Base-by-base conservation (phyloP, 2,113 vertebrate species). In the Melanotaenia duboulayi region DNA sequence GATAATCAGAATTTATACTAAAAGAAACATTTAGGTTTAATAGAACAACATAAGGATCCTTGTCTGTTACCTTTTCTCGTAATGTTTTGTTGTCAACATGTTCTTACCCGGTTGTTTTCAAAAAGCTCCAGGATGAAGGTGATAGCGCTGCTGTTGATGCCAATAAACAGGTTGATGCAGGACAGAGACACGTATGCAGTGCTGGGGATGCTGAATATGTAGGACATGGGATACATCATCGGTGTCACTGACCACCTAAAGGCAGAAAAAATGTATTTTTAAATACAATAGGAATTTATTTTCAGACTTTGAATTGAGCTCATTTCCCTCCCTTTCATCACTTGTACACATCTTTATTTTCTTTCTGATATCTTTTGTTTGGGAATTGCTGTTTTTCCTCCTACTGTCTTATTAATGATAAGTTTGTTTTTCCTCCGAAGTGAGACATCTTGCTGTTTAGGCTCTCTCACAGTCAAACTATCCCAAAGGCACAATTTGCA, bases 221-320 rank as follows among this genome's bases (percentile, higher is more conserved):
- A 97, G 52, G 98, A 93, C 77, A 97, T 93, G 23, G 97, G 98
- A 77, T 99, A 99, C 97, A 99, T 99, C 97, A 99, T 95, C 35
- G 98, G 98, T 4, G 96, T 98, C 82, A 98, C 92, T 1, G 98
- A 96, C 98, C 97, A 99, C 64, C 98, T 99, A 85, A 65, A 56
- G 32, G 2, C 71, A 42, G 7, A 0, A 28, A 14, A 48, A 1
- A n/a, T 17, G 17, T 3, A 7, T 46, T 17, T 19, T 16, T 42
- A 19, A 6, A 5, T 48, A 4, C 42, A 28, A 28, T 28, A 13
- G 42, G 14, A 44, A 6, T 13, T 44, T 44, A 17, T 16, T 14
- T n/a, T n/a, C n/a, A n/a, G n/a, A n/a, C n/a, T 55, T 17, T 23
- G 4, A 12, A 6, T 11, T 48, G 44, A 1, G 6, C 14, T 55